Conservation (phyloP, 2,113 vertebrate species). For the Blennius ocellaris region DNA sequence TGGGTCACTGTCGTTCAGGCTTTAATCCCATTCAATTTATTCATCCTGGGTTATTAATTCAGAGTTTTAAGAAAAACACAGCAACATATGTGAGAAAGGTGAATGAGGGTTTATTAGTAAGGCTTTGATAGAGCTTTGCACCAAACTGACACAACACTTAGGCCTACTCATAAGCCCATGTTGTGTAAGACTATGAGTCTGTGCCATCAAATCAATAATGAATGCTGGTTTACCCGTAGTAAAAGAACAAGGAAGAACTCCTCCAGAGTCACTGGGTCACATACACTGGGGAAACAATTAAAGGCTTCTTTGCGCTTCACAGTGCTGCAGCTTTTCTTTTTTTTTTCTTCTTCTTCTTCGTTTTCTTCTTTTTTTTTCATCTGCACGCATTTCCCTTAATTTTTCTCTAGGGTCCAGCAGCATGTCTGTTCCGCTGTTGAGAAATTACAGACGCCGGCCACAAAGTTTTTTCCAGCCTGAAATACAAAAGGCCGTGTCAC, state of each 20-base stretch:
- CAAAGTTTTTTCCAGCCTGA: slow-evolving; percentile 65
- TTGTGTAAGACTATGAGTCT: slow-evolving; percentile 54
- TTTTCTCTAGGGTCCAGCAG: slow-evolving; percentile 71
- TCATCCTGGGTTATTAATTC: slow-evolving; percentile 73
- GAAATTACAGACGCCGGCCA: slow-evolving; percentile 71
- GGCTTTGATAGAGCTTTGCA: slow-evolving; percentile 24
- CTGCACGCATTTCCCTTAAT: slow-evolving; percentile 52
- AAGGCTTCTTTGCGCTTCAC: slow-evolving; percentile 50
- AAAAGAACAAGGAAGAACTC: slow-evolving; percentile 69
- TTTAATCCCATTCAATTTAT: slow-evolving; percentile 80
- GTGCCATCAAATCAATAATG: slow-evolving; percentile 75
- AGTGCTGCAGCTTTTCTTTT: slow-evolving; percentile 47
- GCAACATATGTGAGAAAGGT: slow-evolving; percentile 30
- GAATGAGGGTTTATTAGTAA: slow-evolving; percentile 30
- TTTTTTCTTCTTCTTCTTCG: background rate
- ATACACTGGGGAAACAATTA: slow-evolving; percentile 82
- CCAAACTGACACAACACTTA: slow-evolving; percentile 45
- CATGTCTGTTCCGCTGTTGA: slow-evolving; percentile 64
- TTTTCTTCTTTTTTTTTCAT: slow-evolving; percentile 18
- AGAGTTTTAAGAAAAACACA: slow-evolving; percentile 57
- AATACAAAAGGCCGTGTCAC: slow-evolving; percentile 73
- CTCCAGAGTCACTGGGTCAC: slow-evolving; percentile 73
- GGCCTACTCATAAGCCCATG: slow-evolving; percentile 42
- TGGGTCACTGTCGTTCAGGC: slow-evolving; percentile 75
- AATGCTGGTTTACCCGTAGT: slow-evolving; percentile 70